phyloP scores from a whole-genome alignment of 2,888 invertebrate genomes.

The Empis livida region DNA sequence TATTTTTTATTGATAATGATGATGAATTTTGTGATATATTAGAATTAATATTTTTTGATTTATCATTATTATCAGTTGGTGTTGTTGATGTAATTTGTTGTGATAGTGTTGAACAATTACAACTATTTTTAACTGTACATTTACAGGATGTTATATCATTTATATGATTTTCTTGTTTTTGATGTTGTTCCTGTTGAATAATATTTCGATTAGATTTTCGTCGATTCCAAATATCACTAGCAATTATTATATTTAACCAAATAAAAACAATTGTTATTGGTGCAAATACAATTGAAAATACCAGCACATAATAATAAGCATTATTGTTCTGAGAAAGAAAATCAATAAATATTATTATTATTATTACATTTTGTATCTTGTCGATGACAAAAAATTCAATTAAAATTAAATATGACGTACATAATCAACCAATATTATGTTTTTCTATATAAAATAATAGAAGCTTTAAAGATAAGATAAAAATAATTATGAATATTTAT shows the following conservation, averaged over 20 bases:
- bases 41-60: neutral
- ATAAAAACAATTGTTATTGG: slow-evolving; percentile 38
- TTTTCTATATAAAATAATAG: too few relatives aligned
- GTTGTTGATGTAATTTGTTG: neutral
- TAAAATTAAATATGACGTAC: neutral
- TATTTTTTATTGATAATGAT: neutral
- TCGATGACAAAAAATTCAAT: neutral
- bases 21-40: neutral
- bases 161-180: neutral
- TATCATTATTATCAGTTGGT: neutral
- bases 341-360: neutral
- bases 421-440: neutral
- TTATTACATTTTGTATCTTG: neutral
- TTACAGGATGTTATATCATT: neutral
- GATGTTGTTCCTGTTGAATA: neutral
- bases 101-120: neutral
- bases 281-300: slow-evolving; percentile 35
- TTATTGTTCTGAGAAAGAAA: slow-evolving; percentile 17
- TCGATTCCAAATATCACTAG: slow-evolving; percentile 39
- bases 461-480: too few relatives aligned
- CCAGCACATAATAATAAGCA: slow-evolving; percentile 23
- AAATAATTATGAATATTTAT: too few relatives aligned
- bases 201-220: slow-evolving; percentile 19
- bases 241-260: slow-evolving; percentile 40
- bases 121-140: neutral